Evolutionary conservation across 2,888 invertebrate genomes (phyloP).

Genomic region (Nipponacmea schrenckii): DNA sequence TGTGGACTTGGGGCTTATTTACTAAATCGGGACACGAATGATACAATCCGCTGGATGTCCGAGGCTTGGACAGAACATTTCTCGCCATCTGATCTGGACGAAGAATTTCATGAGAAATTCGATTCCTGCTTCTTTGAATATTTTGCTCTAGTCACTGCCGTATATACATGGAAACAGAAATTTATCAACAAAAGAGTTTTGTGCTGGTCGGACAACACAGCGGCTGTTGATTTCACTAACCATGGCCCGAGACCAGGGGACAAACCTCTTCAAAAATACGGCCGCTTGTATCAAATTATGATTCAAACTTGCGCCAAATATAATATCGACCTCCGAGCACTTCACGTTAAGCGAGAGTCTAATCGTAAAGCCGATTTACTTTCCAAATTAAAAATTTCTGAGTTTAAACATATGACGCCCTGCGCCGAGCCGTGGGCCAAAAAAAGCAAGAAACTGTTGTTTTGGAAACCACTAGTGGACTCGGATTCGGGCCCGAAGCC

Average conservation of each 20-base stretch:
- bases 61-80: constrained; percentile 36
- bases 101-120: constrained; percentile 10
- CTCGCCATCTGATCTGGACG: neutral
- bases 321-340: constrained; percentile 34
- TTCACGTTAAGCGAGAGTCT: constrained; percentile 33
- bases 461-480: constrained; percentile 32
- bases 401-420: constrained; percentile 39
- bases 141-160: constrained; percentile 42
- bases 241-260: constrained; percentile 23
- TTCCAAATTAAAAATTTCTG: constrained; percentile 32
- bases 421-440: constrained; percentile 35
- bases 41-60: constrained; percentile 36
- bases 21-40: constrained; percentile 24
- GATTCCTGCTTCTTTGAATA: constrained; percentile 36
- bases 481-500: constrained; percentile 1
- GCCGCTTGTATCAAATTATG: constrained; percentile 31
- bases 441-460: constrained; percentile 46
- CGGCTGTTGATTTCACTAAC: constrained; percentile 34
- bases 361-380: constrained; percentile 46
- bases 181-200: constrained; percentile 38
- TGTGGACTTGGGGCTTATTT: constrained; percentile 46
- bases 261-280: neutral
- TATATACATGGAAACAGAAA: constrained; percentile 53
- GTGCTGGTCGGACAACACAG: constrained; percentile 37
- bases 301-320: constrained; percentile 30